These are phyloP conservation scores for Megaceryle torquata DNA, from an alignment of 2,113 vertebrate genomes.

Conservation along the genomic window DNA sequence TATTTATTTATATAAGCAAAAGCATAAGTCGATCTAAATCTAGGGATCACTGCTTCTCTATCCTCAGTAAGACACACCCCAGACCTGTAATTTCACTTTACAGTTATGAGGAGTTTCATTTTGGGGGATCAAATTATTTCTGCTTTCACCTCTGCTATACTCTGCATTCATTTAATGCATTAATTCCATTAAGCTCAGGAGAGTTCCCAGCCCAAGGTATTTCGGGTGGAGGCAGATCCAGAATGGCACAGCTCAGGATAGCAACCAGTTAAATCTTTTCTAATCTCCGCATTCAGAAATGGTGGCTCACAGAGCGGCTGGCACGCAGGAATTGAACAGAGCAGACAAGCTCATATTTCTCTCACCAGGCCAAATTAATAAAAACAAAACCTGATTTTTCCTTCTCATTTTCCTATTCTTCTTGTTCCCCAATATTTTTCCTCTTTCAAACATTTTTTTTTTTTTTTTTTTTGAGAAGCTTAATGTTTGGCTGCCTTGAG, in stretches of 20 bases:
- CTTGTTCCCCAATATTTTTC: conserved; percentile 74
- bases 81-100: neutral
- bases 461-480: conserved; percentile 69
- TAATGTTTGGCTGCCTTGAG: conserved; percentile 79
- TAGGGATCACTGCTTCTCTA: neutral
- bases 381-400: conserved; percentile 75
- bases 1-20: neutral
- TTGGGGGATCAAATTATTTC: neutral
- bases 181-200: neutral
- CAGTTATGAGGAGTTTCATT: conserved; percentile 2
- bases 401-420: conserved; percentile 62
- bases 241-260: neutral
- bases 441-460: conserved; percentile 64
- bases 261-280: conserved; percentile 36
- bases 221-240: neutral
- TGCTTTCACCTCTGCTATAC: neutral
- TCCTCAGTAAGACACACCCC: neutral
- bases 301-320: neutral
- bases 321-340: neutral
- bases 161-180: neutral
- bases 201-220: neutral
- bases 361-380: conserved; percentile 73
- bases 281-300: conserved; percentile 57
- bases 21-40: neutral
- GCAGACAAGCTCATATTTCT: conserved; percentile 59